phyloP scores from a whole-genome alignment of 2,888 invertebrate species.

The Tortrix viridana region DNA sequence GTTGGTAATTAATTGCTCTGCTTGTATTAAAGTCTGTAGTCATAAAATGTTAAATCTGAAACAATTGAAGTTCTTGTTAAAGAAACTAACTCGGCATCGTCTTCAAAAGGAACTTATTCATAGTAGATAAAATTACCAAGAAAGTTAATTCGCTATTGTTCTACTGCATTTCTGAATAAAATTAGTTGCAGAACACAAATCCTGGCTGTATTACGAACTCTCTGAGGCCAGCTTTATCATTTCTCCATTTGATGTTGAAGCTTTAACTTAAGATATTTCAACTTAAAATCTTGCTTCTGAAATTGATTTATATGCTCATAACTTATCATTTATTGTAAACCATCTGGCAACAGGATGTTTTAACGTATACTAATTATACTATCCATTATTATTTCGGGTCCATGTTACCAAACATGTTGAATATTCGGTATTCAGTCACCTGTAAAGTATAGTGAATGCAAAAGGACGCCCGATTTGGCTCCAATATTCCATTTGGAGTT shows the following conservation, averaged over 20 bases:
- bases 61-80: slow-evolving; percentile 7
- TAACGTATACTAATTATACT: too few species aligned
- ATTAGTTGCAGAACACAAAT: slow-evolving; percentile 32
- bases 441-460: background rate
- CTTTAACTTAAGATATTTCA: slow-evolving; percentile 5
- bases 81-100: slow-evolving; percentile 15
- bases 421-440: background rate
- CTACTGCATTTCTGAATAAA: slow-evolving; percentile 33
- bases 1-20: too few species aligned
- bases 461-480: background rate
- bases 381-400: background rate
- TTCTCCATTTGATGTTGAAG: slow-evolving; percentile 13
- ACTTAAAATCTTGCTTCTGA: background rate
- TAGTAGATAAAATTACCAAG: slow-evolving; percentile 20
- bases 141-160: slow-evolving; percentile 31
- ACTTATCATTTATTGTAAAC: too few species aligned
- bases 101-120: slow-evolving; percentile 18
- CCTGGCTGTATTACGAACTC: slow-evolving; percentile 12
- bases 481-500: slow-evolving; percentile 7
- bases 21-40: too few species aligned
- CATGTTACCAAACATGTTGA: background rate
- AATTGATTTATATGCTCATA: too few species aligned
- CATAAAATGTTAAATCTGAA: background rate
- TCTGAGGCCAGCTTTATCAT: slow-evolving; percentile 24
- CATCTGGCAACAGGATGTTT: too few species aligned